Evolutionary conservation across 2,888 invertebrate species (phyloP), one percentile per base, ranked within the genome.

Genomic region (Stegana nigrithorax): DNA sequence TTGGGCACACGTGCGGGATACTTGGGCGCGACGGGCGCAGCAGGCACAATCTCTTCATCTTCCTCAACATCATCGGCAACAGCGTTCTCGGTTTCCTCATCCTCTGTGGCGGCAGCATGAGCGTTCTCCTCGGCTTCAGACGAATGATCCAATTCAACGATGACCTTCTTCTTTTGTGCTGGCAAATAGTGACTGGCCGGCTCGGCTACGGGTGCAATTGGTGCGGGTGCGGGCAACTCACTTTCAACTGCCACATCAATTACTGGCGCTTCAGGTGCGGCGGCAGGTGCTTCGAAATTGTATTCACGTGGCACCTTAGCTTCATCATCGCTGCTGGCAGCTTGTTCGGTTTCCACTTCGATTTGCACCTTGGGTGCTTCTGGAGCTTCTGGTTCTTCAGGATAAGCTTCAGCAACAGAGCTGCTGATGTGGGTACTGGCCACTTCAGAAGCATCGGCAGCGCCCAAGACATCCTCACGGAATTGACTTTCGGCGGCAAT

Each of bases 381-480:
- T n/a, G n/a, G n/a, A n/a, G n/a, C n/a, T n/a, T n/a, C n/a, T n/a
- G n/a, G n/a, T 51, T 53, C 58, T 27, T 73, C 79, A 36, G 85
- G 85, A 65, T 82, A 85, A 29, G 85, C 84, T 70, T 85, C 85
- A 62, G 85, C 85, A 29, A 84, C 67, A 3, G 85, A 81, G 58
- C 75, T 80, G 19, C 80, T 79, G 17, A 72, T 78, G 63, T 84
- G 78, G n/a, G n/a, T n/a, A n/a, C n/a, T n/a, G n/a, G n/a, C n/a
- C n/a, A n/a, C n/a, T n/a, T n/a, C n/a, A n/a, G n/a, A n/a, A 14
- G 78, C 81, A 59, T 76, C 82, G 51, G 81, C 78, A 57, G 81
- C 82, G 10, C 71, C 72, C 19, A 83, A 62, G 7, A 67, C 73
- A 66, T 81, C 80, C 55, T 82, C 83, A 29, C 68, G 70, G 36